A percentile compares a stretch with the other conserved stretches of the same genome.
phyloP scores from a whole-genome alignment of 1,140 invertebrate species.

The Aphelinus atriplicis region DNA sequence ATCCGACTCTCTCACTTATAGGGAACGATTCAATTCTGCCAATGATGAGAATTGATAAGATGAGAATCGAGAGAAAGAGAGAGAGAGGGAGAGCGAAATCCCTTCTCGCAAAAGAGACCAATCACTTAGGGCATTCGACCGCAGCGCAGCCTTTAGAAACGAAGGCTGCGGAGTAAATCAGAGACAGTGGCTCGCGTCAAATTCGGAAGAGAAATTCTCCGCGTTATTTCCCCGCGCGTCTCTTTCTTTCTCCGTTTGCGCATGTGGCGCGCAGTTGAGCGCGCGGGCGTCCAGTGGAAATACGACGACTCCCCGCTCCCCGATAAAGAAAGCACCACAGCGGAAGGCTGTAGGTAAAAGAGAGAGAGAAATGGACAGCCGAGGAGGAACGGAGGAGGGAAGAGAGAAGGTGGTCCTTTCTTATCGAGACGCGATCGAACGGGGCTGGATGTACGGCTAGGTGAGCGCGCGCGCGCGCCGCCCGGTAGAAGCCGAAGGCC shows the following conservation, averaged over 20 bases:
- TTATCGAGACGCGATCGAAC: conserved; percentile 18
- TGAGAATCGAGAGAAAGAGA: too few relatives aligned
- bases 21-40: too few relatives aligned
- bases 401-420: conserved; percentile 6
- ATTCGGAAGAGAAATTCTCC: not conserved
- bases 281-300: not conserved
- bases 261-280: too few relatives aligned
- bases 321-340: conserved; percentile 13
- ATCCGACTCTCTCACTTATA: too few relatives aligned
- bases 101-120: too few relatives aligned
- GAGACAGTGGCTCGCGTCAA: conserved; percentile 2
- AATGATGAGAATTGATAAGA: too few relatives aligned
- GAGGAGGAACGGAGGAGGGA: conserved; percentile 17
- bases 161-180: not conserved
- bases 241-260: too few relatives aligned
- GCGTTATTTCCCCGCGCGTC: not conserved
- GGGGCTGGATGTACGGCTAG: conserved; percentile 11
- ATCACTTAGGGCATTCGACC: too few relatives aligned
- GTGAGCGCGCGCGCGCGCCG: not conserved
- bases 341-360: conserved; percentile 10
- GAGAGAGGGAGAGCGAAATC: too few relatives aligned
- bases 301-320: not conserved
- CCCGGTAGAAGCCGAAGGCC: conserved; percentile 12
- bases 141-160: too few relatives aligned
- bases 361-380: conserved; percentile 14